phyloP scores from a whole-genome alignment of 1,140 invertebrate genomes.

The Drosophila dunni region DNA sequence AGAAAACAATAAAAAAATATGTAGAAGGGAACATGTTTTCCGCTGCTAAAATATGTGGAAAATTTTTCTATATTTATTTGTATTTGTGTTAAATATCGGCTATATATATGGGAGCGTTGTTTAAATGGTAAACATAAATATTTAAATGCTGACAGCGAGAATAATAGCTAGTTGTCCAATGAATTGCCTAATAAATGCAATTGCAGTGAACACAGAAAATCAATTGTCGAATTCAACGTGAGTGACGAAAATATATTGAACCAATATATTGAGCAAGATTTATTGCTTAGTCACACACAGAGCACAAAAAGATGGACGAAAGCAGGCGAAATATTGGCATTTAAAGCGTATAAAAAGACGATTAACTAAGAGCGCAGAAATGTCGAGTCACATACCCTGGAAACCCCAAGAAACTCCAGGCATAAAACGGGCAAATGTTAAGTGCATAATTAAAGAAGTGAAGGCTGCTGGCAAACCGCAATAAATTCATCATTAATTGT shows the following conservation, averaged over 20 bases:
- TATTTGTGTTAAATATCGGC: conserved; percentile 15
- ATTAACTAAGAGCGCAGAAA: not conserved
- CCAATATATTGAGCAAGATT: conserved; percentile 9
- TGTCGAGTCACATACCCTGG: not conserved
- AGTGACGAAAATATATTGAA: conserved; percentile 8
- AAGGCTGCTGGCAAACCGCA: conserved; percentile 4
- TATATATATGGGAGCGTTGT: conserved; percentile 3
- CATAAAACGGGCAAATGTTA: not conserved
- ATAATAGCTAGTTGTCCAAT: conserved; percentile 24
- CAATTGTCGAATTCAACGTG: conserved; percentile 16
- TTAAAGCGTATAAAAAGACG: not conserved
- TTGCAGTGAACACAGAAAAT: conserved; percentile 1
- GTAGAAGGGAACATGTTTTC: not conserved
- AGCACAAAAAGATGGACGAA: not conserved
- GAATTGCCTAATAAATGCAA: conserved; percentile 19
- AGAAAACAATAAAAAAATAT: conserved; percentile 18
- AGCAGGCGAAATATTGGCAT: not conserved
- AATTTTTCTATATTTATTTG: conserved; percentile 14
- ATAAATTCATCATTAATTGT: conserved; percentile 25
- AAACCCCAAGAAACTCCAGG: not conserved
- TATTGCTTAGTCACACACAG: conserved; percentile 1
- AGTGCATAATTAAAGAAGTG: not conserved
- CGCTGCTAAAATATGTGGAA: conserved; percentile 6
- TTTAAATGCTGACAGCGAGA: conserved; percentile 27
- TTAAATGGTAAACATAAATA: conserved; percentile 28